These are phyloP conservation scores for Cylas formicarius DNA, from an alignment of 1,140 invertebrate species.

Conservation along the genomic window DNA sequence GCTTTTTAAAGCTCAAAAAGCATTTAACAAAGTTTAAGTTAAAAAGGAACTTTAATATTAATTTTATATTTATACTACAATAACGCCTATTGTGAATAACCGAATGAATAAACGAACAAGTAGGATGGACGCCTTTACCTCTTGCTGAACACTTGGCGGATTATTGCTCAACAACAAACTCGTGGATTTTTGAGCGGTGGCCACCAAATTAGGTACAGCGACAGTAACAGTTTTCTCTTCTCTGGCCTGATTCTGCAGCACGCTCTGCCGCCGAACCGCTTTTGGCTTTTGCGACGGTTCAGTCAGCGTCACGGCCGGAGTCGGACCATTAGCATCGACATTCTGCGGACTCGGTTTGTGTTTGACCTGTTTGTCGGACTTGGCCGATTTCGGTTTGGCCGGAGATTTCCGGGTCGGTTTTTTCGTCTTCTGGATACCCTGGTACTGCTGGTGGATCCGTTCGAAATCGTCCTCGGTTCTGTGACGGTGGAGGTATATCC, in stretches of 20 bases:
- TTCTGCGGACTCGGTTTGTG: slow-evolving; percentile 11
- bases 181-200: slow-evolving; percentile 18
- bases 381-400: slow-evolving; percentile 43
- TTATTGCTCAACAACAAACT: slow-evolving; percentile 27
- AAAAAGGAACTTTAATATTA: too few relatives aligned
- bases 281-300: slow-evolving; percentile 10
- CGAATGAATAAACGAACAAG: too few relatives aligned
- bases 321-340: slow-evolving; percentile 8
- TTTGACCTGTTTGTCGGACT: slow-evolving; percentile 40
- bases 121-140: too few relatives aligned
- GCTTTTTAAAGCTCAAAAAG: too few relatives aligned
- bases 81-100: too few relatives aligned
- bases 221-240: slow-evolving; percentile 13
- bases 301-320: slow-evolving; percentile 2
- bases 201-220: slow-evolving; percentile 16
- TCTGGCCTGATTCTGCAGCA: slow-evolving; percentile 8
- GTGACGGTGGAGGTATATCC: slow-evolving; percentile 80
- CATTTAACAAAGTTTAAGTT: too few relatives aligned
- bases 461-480: slow-evolving; percentile 71
- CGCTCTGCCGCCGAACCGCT: slow-evolving; percentile 5
- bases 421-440: slow-evolving; percentile 51
- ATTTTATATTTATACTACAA: too few relatives aligned
- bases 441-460: slow-evolving; percentile 56
- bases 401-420: slow-evolving; percentile 43
- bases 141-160: slow-evolving; percentile 13